Conservation (phyloP, 2,888 invertebrate species). For the Campoplex capitator region DNA sequence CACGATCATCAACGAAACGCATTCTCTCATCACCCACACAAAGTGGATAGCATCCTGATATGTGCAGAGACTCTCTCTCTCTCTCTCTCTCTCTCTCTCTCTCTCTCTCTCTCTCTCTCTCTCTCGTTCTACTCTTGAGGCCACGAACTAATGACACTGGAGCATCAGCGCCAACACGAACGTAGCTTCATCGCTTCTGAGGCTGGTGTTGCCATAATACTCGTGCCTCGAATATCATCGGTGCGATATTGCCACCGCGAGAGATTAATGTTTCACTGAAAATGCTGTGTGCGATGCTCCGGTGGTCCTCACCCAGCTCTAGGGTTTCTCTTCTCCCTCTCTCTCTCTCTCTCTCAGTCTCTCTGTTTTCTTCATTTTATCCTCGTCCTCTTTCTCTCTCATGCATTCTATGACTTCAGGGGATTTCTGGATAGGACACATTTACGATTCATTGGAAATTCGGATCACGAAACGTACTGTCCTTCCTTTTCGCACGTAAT, state of each 20-base stretch:
- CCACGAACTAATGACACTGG: slow-evolving; percentile 74
- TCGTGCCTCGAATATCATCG: slow-evolving; percentile 84
- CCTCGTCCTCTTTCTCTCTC: slow-evolving; percentile 18
- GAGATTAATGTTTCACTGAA: slow-evolving; percentile 83
- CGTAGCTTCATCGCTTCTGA: slow-evolving; percentile 61
- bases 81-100: no score
- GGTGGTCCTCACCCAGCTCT: slow-evolving; percentile 48
- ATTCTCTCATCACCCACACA: slow-evolving; percentile 59
- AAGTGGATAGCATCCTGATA: slow-evolving; percentile 61
- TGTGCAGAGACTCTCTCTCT: no score
- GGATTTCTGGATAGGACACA: slow-evolving; percentile 50
- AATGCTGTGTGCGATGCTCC: slow-evolving; percentile 46
- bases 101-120: not conserved
- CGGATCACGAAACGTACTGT: slow-evolving; percentile 56
- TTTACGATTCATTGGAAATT: slow-evolving; percentile 63
- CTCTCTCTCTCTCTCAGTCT: slow-evolving; percentile 8
- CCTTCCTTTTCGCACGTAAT: slow-evolving; percentile 28
- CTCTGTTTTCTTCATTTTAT: not conserved
- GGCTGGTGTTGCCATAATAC: slow-evolving; percentile 76
- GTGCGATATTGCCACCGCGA: slow-evolving; percentile 82
- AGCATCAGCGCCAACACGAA: slow-evolving; percentile 61
- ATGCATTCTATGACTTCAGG: slow-evolving; percentile 35
- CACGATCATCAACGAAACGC: slow-evolving; percentile 68
- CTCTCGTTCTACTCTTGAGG: slow-evolving; percentile 61
- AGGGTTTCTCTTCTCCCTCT: slow-evolving; percentile 36